These are phyloP conservation scores for Tenthredo scrophulariae DNA, from an alignment of 2,888 invertebrate species.

Conservation along the genomic window DNA sequence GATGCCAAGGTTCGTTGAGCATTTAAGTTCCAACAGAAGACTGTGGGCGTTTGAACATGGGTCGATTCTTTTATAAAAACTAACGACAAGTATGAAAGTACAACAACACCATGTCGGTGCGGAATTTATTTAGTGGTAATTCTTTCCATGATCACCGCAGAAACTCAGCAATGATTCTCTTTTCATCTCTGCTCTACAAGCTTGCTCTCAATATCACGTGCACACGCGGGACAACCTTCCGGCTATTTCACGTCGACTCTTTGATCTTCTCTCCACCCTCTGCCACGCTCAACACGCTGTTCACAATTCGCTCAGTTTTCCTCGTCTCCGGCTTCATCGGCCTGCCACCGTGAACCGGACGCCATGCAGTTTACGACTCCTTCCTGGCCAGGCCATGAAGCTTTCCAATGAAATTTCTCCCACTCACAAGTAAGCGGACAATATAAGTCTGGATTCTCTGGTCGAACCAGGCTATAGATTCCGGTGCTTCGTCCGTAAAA, in stretches of 20 bases:
- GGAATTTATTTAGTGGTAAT: constrained; percentile 1
- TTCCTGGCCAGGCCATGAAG: constrained; percentile 38
- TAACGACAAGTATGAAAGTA: background rate
- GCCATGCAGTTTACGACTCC: constrained; percentile 42
- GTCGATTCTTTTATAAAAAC: constrained; percentile 15
- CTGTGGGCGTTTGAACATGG: constrained; percentile 33
- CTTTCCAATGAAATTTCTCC: constrained; percentile 24
- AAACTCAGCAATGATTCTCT: background rate
- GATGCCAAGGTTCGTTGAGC: background rate
- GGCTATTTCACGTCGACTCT: constrained; percentile 47
- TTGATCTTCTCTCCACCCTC: constrained; percentile 35
- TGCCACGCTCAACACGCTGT: background rate
- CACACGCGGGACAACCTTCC: constrained; percentile 41
- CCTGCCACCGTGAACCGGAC: constrained; percentile 49
- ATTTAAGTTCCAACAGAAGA: background rate
- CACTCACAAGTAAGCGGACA: constrained; percentile 19
- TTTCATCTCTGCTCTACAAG: constrained; percentile 6
- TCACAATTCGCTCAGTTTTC: constrained; percentile 42
- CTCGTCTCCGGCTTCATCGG: constrained; percentile 40
- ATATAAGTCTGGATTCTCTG: constrained; percentile 24
- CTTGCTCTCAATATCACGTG: constrained; percentile 9
- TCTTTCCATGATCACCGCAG: background rate
- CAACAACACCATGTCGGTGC: background rate
- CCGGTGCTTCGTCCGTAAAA: constrained; percentile 8
- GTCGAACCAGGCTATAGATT: background rate